Percentiles rank a stretch among this genome's conserved stretches.
phyloP scores from a whole-genome alignment of 2,113 vertebrate species.

The Camelus bactrianus region DNA sequence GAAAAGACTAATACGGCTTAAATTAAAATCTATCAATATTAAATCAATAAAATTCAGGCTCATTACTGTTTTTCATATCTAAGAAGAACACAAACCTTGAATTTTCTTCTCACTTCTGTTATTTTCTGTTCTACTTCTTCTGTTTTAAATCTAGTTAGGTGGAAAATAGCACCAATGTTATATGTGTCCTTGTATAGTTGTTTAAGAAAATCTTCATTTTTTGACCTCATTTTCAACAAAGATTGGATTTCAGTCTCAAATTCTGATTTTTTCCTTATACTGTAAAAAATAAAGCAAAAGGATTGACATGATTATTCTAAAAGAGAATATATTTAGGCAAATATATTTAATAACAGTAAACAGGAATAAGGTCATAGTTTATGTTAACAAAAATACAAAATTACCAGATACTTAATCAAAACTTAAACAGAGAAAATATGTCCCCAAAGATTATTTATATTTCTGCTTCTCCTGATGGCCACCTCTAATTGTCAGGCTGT shows the following conservation, averaged over 20 bases:
- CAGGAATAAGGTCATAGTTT: background rate
- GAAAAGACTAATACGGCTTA: background rate
- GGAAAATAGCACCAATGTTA: conserved; percentile 78
- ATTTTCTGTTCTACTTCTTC: conserved; percentile 83
- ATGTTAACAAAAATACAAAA: background rate
- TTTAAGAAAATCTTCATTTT: conserved; percentile 86
- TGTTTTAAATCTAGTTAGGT: conserved; percentile 81
- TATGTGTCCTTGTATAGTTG: conserved; percentile 85
- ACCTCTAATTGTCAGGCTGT: background rate
- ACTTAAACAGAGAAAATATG: background rate
- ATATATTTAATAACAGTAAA: conserved; percentile 17
- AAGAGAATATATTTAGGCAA: background rate
- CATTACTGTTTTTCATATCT: background rate
- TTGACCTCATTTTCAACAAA: conserved; percentile 82
- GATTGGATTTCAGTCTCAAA: conserved; percentile 72
- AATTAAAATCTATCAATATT: conserved; percentile 2
- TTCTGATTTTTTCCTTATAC: conserved; percentile 63
- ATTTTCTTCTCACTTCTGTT: conserved; percentile 76
- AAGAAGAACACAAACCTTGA: conserved; percentile 79
- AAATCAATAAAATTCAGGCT: background rate
- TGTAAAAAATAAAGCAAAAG: conserved; percentile 71
- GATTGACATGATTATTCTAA: background rate
- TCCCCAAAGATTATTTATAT: background rate
- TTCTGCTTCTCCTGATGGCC: background rate
- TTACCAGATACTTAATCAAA: background rate